phyloP scores from a whole-genome alignment of 2,888 invertebrate species.

The Galerucella calmariensis region DNA sequence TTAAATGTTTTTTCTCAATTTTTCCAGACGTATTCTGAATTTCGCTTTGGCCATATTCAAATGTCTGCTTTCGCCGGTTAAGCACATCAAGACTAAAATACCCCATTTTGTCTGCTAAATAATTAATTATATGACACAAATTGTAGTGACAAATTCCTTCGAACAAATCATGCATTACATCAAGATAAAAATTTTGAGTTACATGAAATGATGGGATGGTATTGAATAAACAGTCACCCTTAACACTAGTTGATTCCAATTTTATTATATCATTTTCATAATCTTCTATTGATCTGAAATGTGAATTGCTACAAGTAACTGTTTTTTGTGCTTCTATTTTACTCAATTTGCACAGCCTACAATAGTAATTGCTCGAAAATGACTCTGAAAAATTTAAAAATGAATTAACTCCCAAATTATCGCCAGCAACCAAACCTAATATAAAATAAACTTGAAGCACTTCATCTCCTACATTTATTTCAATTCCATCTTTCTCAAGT shows the following conservation, averaged over 20 bases:
- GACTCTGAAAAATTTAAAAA: slow-evolving; percentile 43
- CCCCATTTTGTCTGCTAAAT: slow-evolving; percentile 41
- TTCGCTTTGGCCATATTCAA: slow-evolving; percentile 48
- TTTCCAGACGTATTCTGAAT: slow-evolving; percentile 43
- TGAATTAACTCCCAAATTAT: slow-evolving; percentile 45
- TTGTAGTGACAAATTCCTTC: slow-evolving; percentile 44
- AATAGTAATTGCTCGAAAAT: slow-evolving; percentile 41
- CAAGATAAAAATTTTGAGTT: slow-evolving; percentile 38
- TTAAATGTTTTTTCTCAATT: slow-evolving; percentile 41
- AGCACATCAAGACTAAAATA: slow-evolving; percentile 46
- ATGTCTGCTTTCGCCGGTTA: slow-evolving; percentile 46
- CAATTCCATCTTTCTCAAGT: slow-evolving; percentile 39
- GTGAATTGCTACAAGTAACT: slow-evolving; percentile 23
- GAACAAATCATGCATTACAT: slow-evolving; percentile 46
- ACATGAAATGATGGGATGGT: slow-evolving; percentile 46
- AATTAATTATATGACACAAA: slow-evolving; percentile 42
- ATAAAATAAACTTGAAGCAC: slow-evolving; percentile 39
- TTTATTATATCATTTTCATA: slow-evolving; percentile 37
- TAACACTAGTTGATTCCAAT: slow-evolving; percentile 37
- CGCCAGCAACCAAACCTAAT: slow-evolving; percentile 41
- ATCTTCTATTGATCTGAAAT: slow-evolving; percentile 39
- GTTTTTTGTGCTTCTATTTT: slow-evolving; percentile 34
- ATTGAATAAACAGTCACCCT: slow-evolving; percentile 39
- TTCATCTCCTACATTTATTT: slow-evolving; percentile 26
- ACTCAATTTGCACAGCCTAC: slow-evolving; percentile 41